These are phyloP conservation scores for Periophthalmodon schlosseri DNA, from an alignment of 2,113 vertebrate genomes.

Conservation along the genomic window DNA sequence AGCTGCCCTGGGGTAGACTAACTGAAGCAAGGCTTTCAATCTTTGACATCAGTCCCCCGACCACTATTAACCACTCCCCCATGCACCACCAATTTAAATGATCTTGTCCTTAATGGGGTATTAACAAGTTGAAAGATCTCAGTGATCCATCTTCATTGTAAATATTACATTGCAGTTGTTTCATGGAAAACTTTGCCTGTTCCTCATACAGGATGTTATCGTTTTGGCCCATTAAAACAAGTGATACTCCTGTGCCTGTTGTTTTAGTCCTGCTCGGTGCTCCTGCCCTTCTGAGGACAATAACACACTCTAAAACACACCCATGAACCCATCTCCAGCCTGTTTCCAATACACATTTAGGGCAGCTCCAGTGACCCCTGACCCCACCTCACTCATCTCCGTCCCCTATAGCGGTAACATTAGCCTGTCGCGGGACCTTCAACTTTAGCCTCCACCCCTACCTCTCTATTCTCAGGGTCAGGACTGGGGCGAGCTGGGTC, in stretches of 20 bases:
- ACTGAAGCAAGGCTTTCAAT: no score
- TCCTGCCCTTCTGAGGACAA: constrained; percentile 23
- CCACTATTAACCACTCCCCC: no score
- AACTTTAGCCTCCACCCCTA: neutral
- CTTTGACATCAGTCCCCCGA: no score
- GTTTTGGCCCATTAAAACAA: neutral
- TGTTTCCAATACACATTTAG: constrained; percentile 23
- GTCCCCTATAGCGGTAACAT: constrained; percentile 34
- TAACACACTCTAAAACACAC: constrained; percentile 38
- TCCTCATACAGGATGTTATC: constrained; percentile 1
- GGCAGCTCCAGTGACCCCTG: constrained; percentile 42
- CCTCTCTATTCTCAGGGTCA: neutral
- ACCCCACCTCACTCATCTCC: constrained; percentile 39
- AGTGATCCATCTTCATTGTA: neutral
- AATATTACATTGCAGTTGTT: neutral
- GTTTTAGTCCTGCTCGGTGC: constrained; percentile 10
- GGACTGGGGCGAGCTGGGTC: neutral
- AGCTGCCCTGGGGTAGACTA: no score
- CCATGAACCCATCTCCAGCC: neutral
- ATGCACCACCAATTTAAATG: no score
- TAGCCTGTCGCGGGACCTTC: constrained; percentile 24
- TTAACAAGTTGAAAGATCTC: neutral
- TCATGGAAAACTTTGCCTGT: neutral
- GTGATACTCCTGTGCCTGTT: constrained; percentile 4
- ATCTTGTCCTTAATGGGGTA: neutral